Evolutionary conservation across 2,113 vertebrate genomes (phyloP).

Genomic region (Castor canadensis): DNA sequence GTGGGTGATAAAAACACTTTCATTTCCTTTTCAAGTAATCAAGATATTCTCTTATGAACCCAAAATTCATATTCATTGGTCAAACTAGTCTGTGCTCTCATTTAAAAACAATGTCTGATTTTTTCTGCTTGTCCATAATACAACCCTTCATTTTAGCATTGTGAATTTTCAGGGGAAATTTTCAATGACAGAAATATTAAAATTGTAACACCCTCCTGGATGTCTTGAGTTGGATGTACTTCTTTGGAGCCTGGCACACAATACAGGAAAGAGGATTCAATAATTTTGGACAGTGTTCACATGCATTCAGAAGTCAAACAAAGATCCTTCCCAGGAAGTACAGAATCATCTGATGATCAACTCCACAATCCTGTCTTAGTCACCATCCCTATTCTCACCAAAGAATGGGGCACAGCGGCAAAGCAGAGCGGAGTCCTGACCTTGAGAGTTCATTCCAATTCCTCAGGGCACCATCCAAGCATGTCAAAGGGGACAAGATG

Average conservation of each 20-base stretch:
- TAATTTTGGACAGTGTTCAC: not conserved
- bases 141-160: not conserved
- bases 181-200: not conserved
- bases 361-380: not conserved
- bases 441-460: not conserved
- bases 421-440: not conserved
- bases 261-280: not conserved
- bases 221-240: not conserved
- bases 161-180: not conserved
- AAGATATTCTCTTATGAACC: not conserved
- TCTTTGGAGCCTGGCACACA: not conserved
- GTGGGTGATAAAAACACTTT: not conserved
- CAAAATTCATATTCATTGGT: constrained; percentile 6
- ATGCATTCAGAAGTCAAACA: not conserved
- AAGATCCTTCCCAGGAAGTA: not conserved
- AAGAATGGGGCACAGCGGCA: not conserved
- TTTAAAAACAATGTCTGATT: not conserved
- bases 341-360: not conserved
- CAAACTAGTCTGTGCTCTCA: not conserved
- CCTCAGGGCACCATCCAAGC: not conserved
- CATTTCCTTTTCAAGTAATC: constrained; percentile 30
- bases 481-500: not conserved
- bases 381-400: not conserved
- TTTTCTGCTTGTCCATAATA: not conserved
- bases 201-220: not conserved